Evolutionary conservation across 2,113 vertebrate species (phyloP).

Genomic region (Octodon degus): DNA sequence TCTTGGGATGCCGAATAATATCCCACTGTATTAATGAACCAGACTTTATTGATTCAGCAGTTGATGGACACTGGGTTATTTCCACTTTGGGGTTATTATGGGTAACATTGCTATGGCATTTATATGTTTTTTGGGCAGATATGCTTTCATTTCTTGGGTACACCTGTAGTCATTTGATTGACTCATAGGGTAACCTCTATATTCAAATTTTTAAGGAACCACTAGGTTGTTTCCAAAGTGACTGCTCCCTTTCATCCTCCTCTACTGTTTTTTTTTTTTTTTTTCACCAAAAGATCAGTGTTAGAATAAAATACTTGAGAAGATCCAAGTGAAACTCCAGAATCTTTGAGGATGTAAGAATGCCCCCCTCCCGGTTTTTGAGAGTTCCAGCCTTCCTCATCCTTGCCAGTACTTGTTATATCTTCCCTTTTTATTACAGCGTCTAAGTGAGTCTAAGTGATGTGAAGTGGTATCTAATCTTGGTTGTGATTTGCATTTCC

Average conservation of each 20-base stretch:
- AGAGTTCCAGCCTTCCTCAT: neutral
- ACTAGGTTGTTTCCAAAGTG: neutral
- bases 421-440: neutral
- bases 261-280: neutral
- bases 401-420: neutral
- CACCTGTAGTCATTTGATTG: neutral
- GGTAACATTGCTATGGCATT: neutral
- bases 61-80: neutral
- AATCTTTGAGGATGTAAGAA: neutral
- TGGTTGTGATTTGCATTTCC: constrained; percentile 54
- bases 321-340: neutral
- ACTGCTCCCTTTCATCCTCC: neutral
- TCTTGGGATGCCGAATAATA: neutral
- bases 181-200: neutral
- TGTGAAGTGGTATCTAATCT: neutral
- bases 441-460: neutral
- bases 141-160: neutral
- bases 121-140: neutral
- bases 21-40: neutral
- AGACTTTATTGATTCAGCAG: neutral
- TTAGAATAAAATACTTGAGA: neutral
- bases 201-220: constrained; percentile 11
- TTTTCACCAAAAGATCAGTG: no score
- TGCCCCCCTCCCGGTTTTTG: neutral
- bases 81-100: neutral